Base-by-base conservation (phyloP, 2,113 vertebrate species). In the rabbit (Oryctolagus cuniculus) region DNA sequence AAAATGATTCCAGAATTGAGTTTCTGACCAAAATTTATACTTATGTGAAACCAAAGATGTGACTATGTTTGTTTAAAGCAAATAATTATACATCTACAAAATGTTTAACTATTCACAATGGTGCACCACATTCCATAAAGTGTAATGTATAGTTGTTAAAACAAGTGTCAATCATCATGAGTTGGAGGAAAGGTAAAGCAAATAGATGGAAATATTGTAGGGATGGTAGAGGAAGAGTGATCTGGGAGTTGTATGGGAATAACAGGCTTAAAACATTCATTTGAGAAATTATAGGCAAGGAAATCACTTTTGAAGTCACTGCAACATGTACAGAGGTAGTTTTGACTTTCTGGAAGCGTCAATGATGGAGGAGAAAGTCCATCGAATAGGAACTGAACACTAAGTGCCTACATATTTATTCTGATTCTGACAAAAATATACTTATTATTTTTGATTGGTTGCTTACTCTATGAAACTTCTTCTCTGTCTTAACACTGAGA, bases 301-400 rank as follows among this genome's bases (percentile, higher is more conserved):
- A 53, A 5, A 89, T 69, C 5, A 78, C 74, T 13, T 87, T 34
- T n/a, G 49, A 89, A 61, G 25, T 55, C 27, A 25, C 25, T 44
- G 3, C 8, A 38, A 58, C 11, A 58, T 2, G 19, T 25, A 2
- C 10, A 64, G 1, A 55, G 10, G 21, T 0, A 80, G 55, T 5
- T 69, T 69, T 69, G n/a, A 61, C 27, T 29, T 91, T 12, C n/a
- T 19, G 69, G 6, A 63, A 86, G 11, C n/a, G 7, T 15, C 13
- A 70, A 22, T 11, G 1, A 72, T 64, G 8, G n/a, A 36, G 10
- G 10, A 36, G 55, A 81, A 69, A 31, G 5, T 49, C 10, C 3
- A 77, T 1, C 51, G 25, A 2, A 27, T 4, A 73, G 22, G 21
- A 4, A 61, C 21, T 17, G 44, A 73, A 61, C 3, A 87, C 31